A percentile compares a stretch with the other conserved stretches of the same genome.
phyloP scores from a whole-genome alignment of 2,113 vertebrate species.

The Fulmarus glacialis region DNA sequence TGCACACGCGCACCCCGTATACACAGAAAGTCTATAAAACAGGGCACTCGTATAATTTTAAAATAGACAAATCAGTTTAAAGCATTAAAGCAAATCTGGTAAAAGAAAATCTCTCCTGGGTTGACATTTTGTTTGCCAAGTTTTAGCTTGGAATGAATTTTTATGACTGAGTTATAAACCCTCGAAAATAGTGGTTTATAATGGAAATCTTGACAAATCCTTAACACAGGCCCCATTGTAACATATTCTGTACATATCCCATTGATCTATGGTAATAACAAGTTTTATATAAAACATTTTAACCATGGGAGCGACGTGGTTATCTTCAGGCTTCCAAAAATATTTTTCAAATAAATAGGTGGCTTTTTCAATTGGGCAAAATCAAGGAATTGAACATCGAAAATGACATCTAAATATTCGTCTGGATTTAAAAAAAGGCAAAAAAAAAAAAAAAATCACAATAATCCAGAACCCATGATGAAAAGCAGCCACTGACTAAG shows the following conservation, averaged over 20 bases:
- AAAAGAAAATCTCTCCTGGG: constrained; percentile 64
- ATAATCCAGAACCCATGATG: constrained; percentile 17
- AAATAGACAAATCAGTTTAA: constrained; percentile 70
- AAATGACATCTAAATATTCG: constrained; percentile 25
- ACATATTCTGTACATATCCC: constrained; percentile 38
- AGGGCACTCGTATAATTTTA: constrained; percentile 60
- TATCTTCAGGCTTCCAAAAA: constrained; percentile 53
- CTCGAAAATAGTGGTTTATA: constrained; percentile 63
- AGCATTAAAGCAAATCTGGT: constrained; percentile 65
- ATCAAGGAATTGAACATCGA: not conserved
- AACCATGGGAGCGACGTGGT: constrained; percentile 19
- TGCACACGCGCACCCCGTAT: not conserved
- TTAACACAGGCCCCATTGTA: constrained; percentile 69
- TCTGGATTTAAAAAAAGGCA: not conserved
- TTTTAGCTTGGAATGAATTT: constrained; percentile 64
- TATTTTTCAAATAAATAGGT: constrained; percentile 51
- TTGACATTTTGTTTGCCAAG: constrained; percentile 63
- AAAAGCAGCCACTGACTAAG: constrained; percentile 40
- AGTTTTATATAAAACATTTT: constrained; percentile 42
- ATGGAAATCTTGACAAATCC: constrained; percentile 73
- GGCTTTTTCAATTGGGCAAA: constrained; percentile 30
- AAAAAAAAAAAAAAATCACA: not conserved
- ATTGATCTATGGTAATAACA: constrained; percentile 63
- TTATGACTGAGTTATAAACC: constrained; percentile 65
- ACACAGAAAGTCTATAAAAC: constrained; percentile 61